phyloP scores from a whole-genome alignment of 2,888 invertebrate species.

The Entomobrya proxima region DNA sequence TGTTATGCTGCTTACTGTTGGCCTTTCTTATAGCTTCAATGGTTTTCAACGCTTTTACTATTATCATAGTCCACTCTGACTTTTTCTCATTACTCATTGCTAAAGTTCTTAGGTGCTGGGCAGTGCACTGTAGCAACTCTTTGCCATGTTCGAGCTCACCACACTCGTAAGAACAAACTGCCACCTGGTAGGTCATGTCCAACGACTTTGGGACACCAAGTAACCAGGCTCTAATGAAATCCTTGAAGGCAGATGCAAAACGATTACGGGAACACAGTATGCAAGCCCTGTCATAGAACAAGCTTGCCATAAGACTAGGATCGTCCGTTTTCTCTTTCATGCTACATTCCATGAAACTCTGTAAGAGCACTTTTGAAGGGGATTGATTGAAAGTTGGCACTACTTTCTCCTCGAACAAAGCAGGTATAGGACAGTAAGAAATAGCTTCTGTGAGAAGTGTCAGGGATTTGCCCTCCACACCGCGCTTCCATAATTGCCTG shows the following conservation, averaged over 20 bases:
- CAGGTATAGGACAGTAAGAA: slow-evolving; percentile 23
- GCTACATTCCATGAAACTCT: slow-evolving; percentile 33
- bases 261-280: neutral
- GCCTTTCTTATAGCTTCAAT: slow-evolving; percentile 58
- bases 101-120: slow-evolving; percentile 48
- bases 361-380: neutral
- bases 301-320: neutral
- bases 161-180: slow-evolving; percentile 44
- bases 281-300: slow-evolving; percentile 37
- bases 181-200: slow-evolving; percentile 11
- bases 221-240: slow-evolving; percentile 53
- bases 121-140: slow-evolving; percentile 49
- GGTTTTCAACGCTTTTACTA: slow-evolving; percentile 70
- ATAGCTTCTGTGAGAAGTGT: slow-evolving; percentile 48
- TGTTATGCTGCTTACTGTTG: neutral
- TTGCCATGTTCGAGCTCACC: slow-evolving; percentile 44
- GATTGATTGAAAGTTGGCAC: slow-evolving; percentile 4
- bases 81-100: slow-evolving; percentile 65
- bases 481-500: slow-evolving; percentile 40
- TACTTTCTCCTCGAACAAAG: slow-evolving; percentile 36
- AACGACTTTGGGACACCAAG: slow-evolving; percentile 29
- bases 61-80: slow-evolving; percentile 68
- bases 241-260: slow-evolving; percentile 9
- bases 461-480: slow-evolving; percentile 26
- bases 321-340: slow-evolving; percentile 31